Evolutionary conservation across 2,113 vertebrate species (phyloP).

Genomic region (Trogon melanurus): DNA sequence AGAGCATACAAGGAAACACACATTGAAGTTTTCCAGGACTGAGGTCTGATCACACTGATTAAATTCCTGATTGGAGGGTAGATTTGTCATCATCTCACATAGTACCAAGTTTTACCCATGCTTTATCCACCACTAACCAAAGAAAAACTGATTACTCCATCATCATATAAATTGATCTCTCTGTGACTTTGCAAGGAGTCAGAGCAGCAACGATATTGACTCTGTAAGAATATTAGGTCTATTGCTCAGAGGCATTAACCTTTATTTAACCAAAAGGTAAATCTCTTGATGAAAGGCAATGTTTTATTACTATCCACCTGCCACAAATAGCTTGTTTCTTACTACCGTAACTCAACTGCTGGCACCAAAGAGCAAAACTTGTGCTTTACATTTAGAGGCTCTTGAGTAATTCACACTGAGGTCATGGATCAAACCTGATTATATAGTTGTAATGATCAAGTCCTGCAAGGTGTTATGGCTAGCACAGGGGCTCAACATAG

Average conservation of each 20-base stretch:
- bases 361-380: neutral
- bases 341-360: neutral
- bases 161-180: slow-evolving; percentile 12
- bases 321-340: slow-evolving; percentile 30
- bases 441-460: neutral
- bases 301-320: slow-evolving; percentile 20
- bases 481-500: neutral
- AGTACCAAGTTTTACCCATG: neutral
- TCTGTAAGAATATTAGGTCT: neutral
- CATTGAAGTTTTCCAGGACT: neutral
- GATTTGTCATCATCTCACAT: neutral
- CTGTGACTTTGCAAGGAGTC: neutral
- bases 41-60: neutral
- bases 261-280: slow-evolving; percentile 48
- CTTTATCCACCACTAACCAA: neutral
- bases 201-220: neutral
- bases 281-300: neutral
- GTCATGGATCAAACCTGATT: neutral
- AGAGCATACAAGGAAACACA: neutral
- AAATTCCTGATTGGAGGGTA: neutral
- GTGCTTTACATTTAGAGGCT: neutral
- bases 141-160: slow-evolving; percentile 19
- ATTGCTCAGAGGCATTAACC: neutral
- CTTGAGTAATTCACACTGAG: neutral
- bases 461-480: neutral